A percentile compares a stretch with the other conserved stretches of the same genome.
phyloP scores from a whole-genome alignment of 2,888 invertebrate species.

The Brenthis hecate region DNA sequence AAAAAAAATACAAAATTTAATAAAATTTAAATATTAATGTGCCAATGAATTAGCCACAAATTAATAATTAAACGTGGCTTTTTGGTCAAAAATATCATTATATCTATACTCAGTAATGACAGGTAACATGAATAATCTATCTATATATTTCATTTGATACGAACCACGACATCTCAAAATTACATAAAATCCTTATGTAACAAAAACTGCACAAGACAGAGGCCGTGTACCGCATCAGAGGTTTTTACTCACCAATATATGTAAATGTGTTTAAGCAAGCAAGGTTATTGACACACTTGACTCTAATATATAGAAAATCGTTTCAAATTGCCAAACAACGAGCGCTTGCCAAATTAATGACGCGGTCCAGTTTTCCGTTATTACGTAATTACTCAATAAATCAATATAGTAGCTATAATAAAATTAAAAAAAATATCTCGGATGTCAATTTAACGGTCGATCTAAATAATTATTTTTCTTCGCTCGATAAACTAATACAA shows the following conservation, averaged over 20 bases:
- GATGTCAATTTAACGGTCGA: slow-evolving; percentile 14
- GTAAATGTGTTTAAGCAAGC: slow-evolving; percentile 68
- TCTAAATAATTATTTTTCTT: slow-evolving; percentile 15
- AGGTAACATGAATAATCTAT: slow-evolving; percentile 7
- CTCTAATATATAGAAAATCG: slow-evolving; percentile 60
- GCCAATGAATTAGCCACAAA: too few relatives aligned
- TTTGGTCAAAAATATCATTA: background rate
- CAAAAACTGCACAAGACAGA: slow-evolving; percentile 25
- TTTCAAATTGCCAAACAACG: slow-evolving; percentile 66
- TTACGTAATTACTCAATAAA: slow-evolving; percentile 53
- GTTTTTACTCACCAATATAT: slow-evolving; percentile 64
- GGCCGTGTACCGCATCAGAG: slow-evolving; percentile 28
- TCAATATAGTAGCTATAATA: slow-evolving; percentile 46
- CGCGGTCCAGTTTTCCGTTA: slow-evolving; percentile 60
- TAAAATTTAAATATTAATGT: too few relatives aligned
- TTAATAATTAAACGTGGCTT: too few relatives aligned
- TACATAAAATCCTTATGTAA: slow-evolving; percentile 24
- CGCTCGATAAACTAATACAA: slow-evolving; percentile 2
- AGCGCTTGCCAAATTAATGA: slow-evolving; percentile 63
- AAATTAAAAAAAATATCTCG: slow-evolving; percentile 1
- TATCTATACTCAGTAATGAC: background rate
- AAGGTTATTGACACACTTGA: slow-evolving; percentile 77
- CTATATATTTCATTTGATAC: background rate
- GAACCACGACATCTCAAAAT: slow-evolving; percentile 14
- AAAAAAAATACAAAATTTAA: too few relatives aligned